phyloP scores from a whole-genome alignment of 2,888 invertebrate species.

The Nomada ruficornis region DNA sequence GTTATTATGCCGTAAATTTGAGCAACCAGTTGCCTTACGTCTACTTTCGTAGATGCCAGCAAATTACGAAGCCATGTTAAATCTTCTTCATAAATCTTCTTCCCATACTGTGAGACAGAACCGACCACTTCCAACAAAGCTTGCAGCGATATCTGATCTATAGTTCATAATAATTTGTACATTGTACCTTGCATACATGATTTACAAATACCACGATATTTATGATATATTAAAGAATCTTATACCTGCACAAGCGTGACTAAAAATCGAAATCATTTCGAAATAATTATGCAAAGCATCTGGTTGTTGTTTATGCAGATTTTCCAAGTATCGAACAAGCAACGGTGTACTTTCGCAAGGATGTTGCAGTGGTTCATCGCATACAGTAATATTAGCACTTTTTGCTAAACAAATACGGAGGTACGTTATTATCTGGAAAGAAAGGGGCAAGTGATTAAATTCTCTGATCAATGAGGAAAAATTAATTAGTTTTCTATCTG shows the following conservation, averaged over 20 bases:
- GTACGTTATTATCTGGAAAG: constrained; percentile 90
- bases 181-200: neutral
- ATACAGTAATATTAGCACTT: constrained; percentile 86
- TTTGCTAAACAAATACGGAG: constrained; percentile 91
- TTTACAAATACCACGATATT: neutral
- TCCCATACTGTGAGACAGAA: constrained; percentile 90
- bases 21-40: constrained; percentile 90
- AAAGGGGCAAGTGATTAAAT: constrained; percentile 15
- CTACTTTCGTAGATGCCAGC: constrained; percentile 90
- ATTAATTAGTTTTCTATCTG: neutral
- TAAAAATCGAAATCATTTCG: constrained; percentile 88
- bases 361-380: constrained; percentile 85
- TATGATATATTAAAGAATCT: constrained; percentile 8
- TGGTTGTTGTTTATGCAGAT: constrained; percentile 85
- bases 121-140: constrained; percentile 94
- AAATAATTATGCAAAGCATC: constrained; percentile 89
- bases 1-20: constrained; percentile 91
- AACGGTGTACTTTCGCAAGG: constrained; percentile 88
- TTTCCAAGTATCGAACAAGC: constrained; percentile 88
- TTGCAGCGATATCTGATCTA: constrained; percentile 88
- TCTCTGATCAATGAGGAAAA: neutral
- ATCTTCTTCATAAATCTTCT: constrained; percentile 87
- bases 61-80: constrained; percentile 88
- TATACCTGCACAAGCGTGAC: constrained; percentile 88
- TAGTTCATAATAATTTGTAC: constrained; percentile 40